phyloP scores from a whole-genome alignment of 2,888 invertebrate genomes.

The Apotomis capreana region DNA sequence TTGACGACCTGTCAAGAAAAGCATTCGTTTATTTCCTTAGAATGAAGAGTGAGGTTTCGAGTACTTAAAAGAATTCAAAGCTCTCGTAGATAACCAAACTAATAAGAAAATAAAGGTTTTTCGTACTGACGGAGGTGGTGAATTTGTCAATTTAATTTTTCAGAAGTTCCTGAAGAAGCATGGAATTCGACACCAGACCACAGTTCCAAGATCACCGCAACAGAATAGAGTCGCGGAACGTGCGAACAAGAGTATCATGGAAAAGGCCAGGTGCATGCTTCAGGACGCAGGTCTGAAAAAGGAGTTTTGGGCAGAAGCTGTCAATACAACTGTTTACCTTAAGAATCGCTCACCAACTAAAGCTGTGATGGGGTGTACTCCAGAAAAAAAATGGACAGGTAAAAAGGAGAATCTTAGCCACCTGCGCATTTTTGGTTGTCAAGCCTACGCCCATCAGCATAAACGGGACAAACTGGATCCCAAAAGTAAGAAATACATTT shows the following conservation, averaged over 20 bases:
- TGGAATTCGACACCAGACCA: neutral
- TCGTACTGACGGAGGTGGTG: neutral
- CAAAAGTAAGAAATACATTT: neutral
- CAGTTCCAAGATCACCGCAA: neutral
- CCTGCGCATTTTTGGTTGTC: conserved; percentile 15
- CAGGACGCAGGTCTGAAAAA: conserved; percentile 2
- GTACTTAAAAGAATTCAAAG: neutral
- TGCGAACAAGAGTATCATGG: neutral
- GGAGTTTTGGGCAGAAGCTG: conserved; percentile 4
- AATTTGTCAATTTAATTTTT: neutral
- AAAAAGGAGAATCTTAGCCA: conserved; percentile 4
- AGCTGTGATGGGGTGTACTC: conserved; percentile 12
- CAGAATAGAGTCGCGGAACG: neutral
- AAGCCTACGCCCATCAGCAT: conserved; percentile 2
- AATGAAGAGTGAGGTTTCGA: neutral
- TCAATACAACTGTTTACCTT: conserved; percentile 3
- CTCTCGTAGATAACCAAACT: neutral
- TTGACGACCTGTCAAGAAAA: neutral
- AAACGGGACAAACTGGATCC: neutral
- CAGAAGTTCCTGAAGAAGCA: neutral
- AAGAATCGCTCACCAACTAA: conserved; percentile 27
- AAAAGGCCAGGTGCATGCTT: conserved; percentile 3
- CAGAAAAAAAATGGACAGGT: conserved; percentile 2
- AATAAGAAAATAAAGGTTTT: neutral
- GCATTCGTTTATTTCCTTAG: neutral